Base-by-base conservation (phyloP, 2,888 invertebrate species). In the Bimastos eiseni region DNA sequence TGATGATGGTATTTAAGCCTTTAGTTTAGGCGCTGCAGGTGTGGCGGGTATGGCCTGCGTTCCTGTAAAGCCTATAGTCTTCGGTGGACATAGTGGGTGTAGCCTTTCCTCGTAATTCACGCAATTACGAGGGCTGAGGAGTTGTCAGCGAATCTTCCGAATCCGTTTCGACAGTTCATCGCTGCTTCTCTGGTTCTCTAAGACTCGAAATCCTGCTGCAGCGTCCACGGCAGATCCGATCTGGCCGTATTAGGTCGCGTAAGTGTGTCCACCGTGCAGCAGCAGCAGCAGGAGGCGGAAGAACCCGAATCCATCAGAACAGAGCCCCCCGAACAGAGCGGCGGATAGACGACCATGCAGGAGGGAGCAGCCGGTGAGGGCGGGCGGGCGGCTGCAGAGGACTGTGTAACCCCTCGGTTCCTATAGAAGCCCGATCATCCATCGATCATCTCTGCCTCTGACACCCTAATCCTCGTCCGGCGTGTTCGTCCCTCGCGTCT, bases 361-460 rank as follows among this genome's bases (percentile, higher is more conserved):
- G n/a, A n/a, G 3, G 49, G 49, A n/a, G 70, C 70, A 70, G 70
- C 30, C 30, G 70, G 70, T n/a, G 70, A 70, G 70, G 70, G 70
- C 70, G 49, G 17, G 70, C 70, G 17, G 70, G 17, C 30, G 70
- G 70, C 17, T 30, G 70, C 70, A 8, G 70, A 70, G 70, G 70
- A 70, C 70, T 30, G 13, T 8, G 70, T 70, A 70, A 70, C 70
- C 70, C 70, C n/a, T 70, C 70, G 70, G 70, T 70, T 70, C 70
- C n/a, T 70, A 70, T 70, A 70, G 70, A 70, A 70, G 70, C 70
- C 70, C 70, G 70, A 70, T 70, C 70, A 70, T 70, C 70, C 70
- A 70, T 70, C 70, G 70, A 70, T 70, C 70, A 70, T 70, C 70
- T 70, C 70, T 70, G 30, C 70, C 70, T 70, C 70, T 70, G 70